Base-by-base conservation (phyloP, 2,113 vertebrate genomes). In the Sceloporus undulatus region DNA sequence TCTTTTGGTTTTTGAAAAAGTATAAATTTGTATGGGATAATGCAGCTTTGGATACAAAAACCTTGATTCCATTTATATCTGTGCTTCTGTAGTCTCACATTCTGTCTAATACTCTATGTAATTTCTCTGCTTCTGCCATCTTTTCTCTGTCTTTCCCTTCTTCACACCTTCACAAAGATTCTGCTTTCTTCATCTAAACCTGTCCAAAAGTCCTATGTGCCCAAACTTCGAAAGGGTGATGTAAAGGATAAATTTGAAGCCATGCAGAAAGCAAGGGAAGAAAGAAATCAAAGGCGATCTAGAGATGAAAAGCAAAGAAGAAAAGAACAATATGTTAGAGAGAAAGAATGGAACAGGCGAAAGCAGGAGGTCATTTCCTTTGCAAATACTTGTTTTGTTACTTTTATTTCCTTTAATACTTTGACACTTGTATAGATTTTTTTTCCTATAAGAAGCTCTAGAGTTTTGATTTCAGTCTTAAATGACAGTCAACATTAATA, bases 241-340 rank as follows among this genome's bases (percentile, higher is more conserved):
- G 97, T 99, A 96, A 98, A 98, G 93, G 97, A 97, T 96, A 99
- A 99, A 95, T 99, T 98, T 95, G 98, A 99, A 97, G 97, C 98
- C 95, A 99, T 99, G 98, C 98, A 99, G 95, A 98, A 97, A 96
- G 98, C 98, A 94, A 97, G 99, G 94, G 99, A 99, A 97, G 98
- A 99, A 94, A 98, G 98, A 92, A 98, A 98, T 96, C 96, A 98
- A 93, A 97, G 97, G 96, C 96, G 98, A 95, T 98, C 97, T 96
- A 97, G 93, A 90, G 98, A 99, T 0, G 98, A 99, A 97, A 98
- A 98, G 91, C 97, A 98, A 97, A 98, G 98, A 97, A 98, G 99
- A 97, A 99, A 98, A 96, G 98, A 99, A 84, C 99, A 99, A 92
- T 99, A 96, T 96, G 88, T 98, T 97, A 99, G 98, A 97, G 99